A percentile compares a stretch with the other conserved stretches of the same genome.
Conservation (phyloP, 2,113 vertebrate genomes). For the Epinephelus cyanopodus region DNA sequence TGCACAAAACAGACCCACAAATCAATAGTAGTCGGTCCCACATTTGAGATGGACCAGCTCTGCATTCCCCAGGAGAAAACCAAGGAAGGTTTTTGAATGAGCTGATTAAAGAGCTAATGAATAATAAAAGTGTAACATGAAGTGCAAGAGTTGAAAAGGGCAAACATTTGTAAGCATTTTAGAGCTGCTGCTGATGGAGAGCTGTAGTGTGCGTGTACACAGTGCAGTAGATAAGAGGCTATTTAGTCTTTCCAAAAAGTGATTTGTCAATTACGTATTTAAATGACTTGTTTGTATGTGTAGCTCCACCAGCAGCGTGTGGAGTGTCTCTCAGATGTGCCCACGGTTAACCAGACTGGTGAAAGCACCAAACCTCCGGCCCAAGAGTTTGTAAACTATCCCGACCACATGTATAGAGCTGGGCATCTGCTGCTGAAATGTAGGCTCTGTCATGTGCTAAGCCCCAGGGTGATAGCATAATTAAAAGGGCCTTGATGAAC, state of each 20-base stretch:
- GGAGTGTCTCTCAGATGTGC: conserved; percentile 53
- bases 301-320: conserved; percentile 21
- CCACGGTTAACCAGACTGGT: conserved; percentile 75
- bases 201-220: neutral
- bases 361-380: conserved; percentile 77
- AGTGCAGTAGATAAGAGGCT: neutral
- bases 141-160: conserved; percentile 30
- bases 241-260: conserved; percentile 11
- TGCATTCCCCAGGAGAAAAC: neutral
- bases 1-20: conserved; percentile 60
- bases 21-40: conserved; percentile 38
- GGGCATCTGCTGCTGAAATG: conserved; percentile 60
- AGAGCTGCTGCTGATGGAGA: neutral
- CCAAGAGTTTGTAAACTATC: conserved; percentile 83
- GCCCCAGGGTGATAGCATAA: conserved; percentile 58
- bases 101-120: conserved; percentile 11
- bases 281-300: conserved; percentile 36
- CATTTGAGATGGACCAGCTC: conserved; percentile 5
- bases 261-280: conserved; percentile 8
- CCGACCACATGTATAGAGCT: conserved; percentile 70
- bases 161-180: conserved; percentile 30
- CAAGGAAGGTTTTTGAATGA: conserved; percentile 2
- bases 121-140: conserved; percentile 3
- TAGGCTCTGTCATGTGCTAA: conserved; percentile 53
- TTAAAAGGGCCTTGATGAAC: conserved; percentile 68